Percentiles rank a stretch among this genome's conserved stretches.
phyloP scores from a whole-genome alignment of 2,113 vertebrate species.

The Anguilla rostrata region DNA sequence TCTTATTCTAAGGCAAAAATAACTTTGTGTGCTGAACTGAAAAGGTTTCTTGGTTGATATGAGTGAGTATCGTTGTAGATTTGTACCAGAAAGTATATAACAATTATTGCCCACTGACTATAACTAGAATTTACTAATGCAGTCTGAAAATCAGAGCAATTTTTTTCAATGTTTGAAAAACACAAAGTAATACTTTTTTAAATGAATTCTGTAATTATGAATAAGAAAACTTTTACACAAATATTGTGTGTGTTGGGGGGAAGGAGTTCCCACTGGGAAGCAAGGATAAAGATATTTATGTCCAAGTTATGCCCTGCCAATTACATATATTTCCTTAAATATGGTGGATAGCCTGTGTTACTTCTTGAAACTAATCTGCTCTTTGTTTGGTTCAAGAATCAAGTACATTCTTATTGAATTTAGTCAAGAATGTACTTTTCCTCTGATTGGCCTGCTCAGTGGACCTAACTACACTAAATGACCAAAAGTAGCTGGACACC shows the following conservation, averaged over 20 bases:
- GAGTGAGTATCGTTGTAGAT: background rate
- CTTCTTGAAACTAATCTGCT: background rate
- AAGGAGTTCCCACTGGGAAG: no score
- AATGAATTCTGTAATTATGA: no score
- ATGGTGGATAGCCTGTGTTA: background rate
- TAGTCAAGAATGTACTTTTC: background rate
- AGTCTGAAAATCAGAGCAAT: background rate
- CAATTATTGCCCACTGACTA: constrained; percentile 30
- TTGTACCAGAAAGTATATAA: background rate
- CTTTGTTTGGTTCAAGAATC: background rate
- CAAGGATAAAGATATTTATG: no score
- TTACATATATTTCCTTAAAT: no score
- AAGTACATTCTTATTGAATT: background rate
- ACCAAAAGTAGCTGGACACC: no score
- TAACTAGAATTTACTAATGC: constrained; percentile 12
- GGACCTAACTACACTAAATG: no score
- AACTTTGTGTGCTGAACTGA: constrained; percentile 22
- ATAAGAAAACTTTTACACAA: no score
- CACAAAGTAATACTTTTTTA: background rate
- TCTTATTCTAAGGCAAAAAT: constrained; percentile 40
- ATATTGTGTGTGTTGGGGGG: background rate
- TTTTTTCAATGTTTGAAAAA: background rate
- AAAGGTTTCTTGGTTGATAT: constrained; percentile 4
- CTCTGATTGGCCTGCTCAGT: background rate
- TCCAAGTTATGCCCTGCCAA: no score